Evolutionary conservation across 2,113 vertebrate genomes (phyloP).

Genomic region (Prolemur simus): DNA sequence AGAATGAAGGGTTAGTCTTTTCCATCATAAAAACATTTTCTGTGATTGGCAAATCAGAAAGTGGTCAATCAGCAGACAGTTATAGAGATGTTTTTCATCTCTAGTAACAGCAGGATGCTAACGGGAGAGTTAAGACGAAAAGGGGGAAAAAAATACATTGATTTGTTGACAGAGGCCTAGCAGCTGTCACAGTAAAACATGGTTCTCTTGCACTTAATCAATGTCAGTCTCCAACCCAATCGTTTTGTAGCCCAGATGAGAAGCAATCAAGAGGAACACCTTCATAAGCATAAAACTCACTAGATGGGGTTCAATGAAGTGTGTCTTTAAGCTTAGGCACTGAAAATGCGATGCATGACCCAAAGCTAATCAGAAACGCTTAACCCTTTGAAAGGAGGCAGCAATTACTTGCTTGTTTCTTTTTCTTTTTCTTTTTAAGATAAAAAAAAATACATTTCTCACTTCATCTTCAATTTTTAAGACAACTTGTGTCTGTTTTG

Average conservation of each 20-base stretch:
- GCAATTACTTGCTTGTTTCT: slow-evolving; percentile 40
- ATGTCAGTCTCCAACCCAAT: slow-evolving; percentile 85
- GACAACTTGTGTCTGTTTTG: neutral
- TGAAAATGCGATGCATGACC: slow-evolving; percentile 79
- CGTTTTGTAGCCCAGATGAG: slow-evolving; percentile 80
- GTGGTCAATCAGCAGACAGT: slow-evolving; percentile 77
- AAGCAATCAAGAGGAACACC: slow-evolving; percentile 86
- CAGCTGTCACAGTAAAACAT: slow-evolving; percentile 85
- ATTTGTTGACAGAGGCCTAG: slow-evolving; percentile 85
- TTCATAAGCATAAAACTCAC: slow-evolving; percentile 85
- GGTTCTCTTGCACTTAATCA: slow-evolving; percentile 85
- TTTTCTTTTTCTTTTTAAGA: slow-evolving; percentile 1
- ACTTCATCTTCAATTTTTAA: slow-evolving; percentile 59
- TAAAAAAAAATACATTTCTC: slow-evolving; percentile 1
- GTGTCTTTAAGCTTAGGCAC: slow-evolving; percentile 79
- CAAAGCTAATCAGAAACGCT: slow-evolving; percentile 79
- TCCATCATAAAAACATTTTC: slow-evolving; percentile 64
- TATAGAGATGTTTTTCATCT: slow-evolving; percentile 81
- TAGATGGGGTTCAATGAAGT: slow-evolving; percentile 84
- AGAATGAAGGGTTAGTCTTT: slow-evolving; percentile 65
- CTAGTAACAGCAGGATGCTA: slow-evolving; percentile 79
- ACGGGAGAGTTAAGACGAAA: slow-evolving; percentile 75
- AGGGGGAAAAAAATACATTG: slow-evolving; percentile 62
- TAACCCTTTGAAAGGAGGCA: slow-evolving; percentile 77
- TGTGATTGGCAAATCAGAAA: slow-evolving; percentile 81